Percentiles rank a stretch among this genome's conserved stretches.
Conservation (phyloP, 2,888 invertebrate genomes). For the Tetanocera ferruginea region DNA sequence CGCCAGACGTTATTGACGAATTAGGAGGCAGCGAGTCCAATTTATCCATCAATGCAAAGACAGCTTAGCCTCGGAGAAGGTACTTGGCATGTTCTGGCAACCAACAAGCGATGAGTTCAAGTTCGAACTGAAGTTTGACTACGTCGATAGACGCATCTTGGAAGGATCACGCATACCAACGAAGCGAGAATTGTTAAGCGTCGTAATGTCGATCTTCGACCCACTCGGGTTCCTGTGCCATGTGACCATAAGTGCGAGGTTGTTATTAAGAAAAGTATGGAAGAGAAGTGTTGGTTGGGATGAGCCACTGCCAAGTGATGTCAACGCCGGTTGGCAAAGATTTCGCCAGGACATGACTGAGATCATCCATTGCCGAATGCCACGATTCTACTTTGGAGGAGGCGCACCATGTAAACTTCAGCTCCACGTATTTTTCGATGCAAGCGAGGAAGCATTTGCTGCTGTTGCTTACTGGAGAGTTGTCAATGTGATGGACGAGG, state of each 20-base stretch:
- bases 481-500: background rate
- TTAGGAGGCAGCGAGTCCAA: background rate
- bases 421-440: constrained; percentile 7
- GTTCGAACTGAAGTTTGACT: constrained; percentile 34
- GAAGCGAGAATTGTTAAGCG: constrained; percentile 28
- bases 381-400: background rate
- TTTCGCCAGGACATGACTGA: background rate
- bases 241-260: constrained; percentile 26
- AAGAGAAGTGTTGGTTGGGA: background rate
- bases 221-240: constrained; percentile 31
- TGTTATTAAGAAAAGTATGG: background rate
- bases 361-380: background rate
- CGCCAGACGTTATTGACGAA: background rate
- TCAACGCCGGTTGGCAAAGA: background rate
- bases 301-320: constrained; percentile 14
- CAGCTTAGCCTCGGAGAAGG: background rate
- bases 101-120: too few relatives aligned
- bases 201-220: constrained; percentile 38
- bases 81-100: too few relatives aligned
- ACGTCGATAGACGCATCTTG: constrained; percentile 17
- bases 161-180: constrained; percentile 14
- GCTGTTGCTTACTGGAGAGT: background rate
- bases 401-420: background rate
- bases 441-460: constrained; percentile 6
- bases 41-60: background rate